A percentile compares a stretch with the other conserved stretches of the same genome.
These are phyloP conservation scores for Rosalia funebris DNA, from an alignment of 2,888 invertebrate genomes.

Conservation along the genomic window DNA sequence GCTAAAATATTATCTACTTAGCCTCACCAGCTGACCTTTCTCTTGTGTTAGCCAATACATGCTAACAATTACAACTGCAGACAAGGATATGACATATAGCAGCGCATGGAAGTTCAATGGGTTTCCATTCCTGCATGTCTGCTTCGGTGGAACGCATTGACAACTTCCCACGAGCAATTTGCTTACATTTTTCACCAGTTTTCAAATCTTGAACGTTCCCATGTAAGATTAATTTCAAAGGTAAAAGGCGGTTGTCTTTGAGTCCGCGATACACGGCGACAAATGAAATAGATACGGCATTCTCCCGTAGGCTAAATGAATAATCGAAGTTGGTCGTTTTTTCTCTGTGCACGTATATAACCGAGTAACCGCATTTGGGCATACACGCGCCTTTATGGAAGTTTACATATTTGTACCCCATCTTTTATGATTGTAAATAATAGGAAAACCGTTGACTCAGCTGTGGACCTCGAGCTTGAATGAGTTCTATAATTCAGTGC, in stretches of 20 bases:
- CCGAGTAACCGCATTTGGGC: slow-evolving; percentile 50
- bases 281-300: slow-evolving; percentile 45
- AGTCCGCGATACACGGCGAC: slow-evolving; percentile 36
- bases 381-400: slow-evolving; percentile 51
- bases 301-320: slow-evolving; percentile 40
- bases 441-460: slow-evolving; percentile 41
- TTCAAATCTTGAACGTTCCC: slow-evolving; percentile 32
- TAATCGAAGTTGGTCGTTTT: slow-evolving; percentile 34
- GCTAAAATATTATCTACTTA: too few species aligned
- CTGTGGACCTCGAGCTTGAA: slow-evolving; percentile 18
- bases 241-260: slow-evolving; percentile 46
- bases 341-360: slow-evolving; percentile 41
- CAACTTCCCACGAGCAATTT: slow-evolving; percentile 40
- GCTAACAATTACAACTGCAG: background rate
- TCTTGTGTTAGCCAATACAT: background rate
- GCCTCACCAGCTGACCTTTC: background rate
- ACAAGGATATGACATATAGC: background rate
- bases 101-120: background rate
- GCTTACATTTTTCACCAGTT: slow-evolving; percentile 27
- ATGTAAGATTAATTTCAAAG: slow-evolving; percentile 39
- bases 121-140: background rate
- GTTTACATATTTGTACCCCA: slow-evolving; percentile 52
- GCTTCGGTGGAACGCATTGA: slow-evolving; percentile 29
- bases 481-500: background rate
- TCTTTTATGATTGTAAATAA: slow-evolving; percentile 50